A percentile compares a stretch with the other conserved stretches of the same genome.
Evolutionary conservation across 1,140 invertebrate genomes (phyloP).

Genomic region (Drosophila bifasciata): DNA sequence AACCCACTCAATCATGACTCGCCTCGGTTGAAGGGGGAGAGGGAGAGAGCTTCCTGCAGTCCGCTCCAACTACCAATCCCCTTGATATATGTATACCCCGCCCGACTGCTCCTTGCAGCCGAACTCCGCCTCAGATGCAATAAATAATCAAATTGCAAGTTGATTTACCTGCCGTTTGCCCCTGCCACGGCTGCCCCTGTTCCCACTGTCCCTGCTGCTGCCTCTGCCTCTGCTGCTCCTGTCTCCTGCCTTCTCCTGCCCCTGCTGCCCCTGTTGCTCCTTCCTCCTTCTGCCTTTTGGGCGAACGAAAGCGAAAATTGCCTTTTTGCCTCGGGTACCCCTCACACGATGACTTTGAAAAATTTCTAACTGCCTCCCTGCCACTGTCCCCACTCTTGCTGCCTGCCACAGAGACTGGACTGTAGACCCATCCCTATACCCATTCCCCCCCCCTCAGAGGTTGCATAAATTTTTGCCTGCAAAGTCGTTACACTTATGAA

Average conservation of each 20-base stretch:
- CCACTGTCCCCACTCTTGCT: not conserved
- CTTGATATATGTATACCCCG: too few relatives aligned
- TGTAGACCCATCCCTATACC: not conserved
- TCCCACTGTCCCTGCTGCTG: too few relatives aligned
- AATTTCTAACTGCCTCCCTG: constrained; percentile 65
- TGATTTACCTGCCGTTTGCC: constrained; percentile 48
- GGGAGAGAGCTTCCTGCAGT: constrained; percentile 53
- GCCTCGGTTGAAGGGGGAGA: too few relatives aligned
- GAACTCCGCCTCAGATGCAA: constrained; percentile 54
- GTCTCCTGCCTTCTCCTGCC: too few relatives aligned
- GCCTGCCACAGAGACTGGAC: constrained; percentile 30
- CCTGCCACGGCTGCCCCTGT: too few relatives aligned
- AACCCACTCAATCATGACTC: constrained; percentile 67
- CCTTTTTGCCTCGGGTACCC: constrained; percentile 56
- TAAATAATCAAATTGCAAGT: constrained; percentile 79
- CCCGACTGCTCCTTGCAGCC: too few relatives aligned
- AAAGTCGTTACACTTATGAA: constrained; percentile 74
- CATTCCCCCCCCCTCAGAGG: not conserved
- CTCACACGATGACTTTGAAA: constrained; percentile 75
- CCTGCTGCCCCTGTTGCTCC: too few relatives aligned
- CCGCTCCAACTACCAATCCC: too few relatives aligned
- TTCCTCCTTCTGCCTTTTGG: constrained; percentile 42
- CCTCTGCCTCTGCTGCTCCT: not conserved
- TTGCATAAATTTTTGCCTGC: constrained; percentile 61
- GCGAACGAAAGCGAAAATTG: constrained; percentile 75